phyloP scores from a whole-genome alignment of 2,113 vertebrate species.

The Chlamydotis undulata region DNA sequence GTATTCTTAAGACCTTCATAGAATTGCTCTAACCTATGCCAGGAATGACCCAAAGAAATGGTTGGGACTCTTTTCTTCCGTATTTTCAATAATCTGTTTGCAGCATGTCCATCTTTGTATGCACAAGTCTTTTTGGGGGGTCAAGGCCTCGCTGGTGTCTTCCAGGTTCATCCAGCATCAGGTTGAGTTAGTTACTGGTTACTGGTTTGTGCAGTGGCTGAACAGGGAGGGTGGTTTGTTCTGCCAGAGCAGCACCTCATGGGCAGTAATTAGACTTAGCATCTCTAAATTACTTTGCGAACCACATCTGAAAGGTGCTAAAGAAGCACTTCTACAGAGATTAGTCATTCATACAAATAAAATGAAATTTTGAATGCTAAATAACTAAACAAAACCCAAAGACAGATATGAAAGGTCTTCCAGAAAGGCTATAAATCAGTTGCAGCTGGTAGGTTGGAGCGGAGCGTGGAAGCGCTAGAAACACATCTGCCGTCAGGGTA shows the following conservation, averaged over 20 bases:
- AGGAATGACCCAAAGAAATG: neutral
- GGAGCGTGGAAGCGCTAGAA: neutral
- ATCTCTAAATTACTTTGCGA: slow-evolving; percentile 31
- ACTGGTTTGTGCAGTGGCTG: neutral
- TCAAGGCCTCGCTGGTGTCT: neutral
- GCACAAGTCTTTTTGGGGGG: neutral
- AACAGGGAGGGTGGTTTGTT: neutral
- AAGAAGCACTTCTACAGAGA: neutral
- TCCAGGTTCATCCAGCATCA: neutral
- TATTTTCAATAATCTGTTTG: neutral
- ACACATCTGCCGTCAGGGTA: neutral
- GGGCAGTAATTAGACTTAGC: neutral
- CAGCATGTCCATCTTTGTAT: neutral
- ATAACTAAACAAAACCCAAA: slow-evolving; percentile 6
- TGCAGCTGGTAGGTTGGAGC: neutral
- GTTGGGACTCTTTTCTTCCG: neutral
- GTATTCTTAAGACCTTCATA: neutral
- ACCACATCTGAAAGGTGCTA: neutral
- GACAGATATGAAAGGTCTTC: neutral
- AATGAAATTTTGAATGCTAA: slow-evolving; percentile 15
- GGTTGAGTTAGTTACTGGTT: neutral
- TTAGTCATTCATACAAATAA: slow-evolving; percentile 1
- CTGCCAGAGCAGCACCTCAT: slow-evolving; percentile 5
- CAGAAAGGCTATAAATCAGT: neutral
- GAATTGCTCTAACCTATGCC: neutral